Evolutionary conservation across 2,797 vertebrate species (phyloP).

Genomic region (Sebastolobus altivelis): DNA sequence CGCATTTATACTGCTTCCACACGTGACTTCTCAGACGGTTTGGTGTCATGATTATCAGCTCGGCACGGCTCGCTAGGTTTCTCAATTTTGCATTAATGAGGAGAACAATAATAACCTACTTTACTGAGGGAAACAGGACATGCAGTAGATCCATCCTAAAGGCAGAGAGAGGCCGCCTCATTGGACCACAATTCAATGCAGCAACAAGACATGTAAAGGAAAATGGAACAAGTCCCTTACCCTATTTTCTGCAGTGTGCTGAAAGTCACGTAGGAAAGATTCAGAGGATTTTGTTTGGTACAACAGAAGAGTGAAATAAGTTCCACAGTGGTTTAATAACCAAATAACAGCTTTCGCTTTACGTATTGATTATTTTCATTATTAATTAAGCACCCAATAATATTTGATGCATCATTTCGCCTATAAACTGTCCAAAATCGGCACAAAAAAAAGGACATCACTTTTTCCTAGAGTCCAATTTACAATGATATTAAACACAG

Average conservation of each 20-base stretch:
- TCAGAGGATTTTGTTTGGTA: background rate
- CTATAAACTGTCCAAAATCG: too few relatives aligned
- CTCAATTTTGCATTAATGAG: background rate
- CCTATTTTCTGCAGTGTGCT: constrained; percentile 1
- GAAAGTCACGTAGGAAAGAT: background rate
- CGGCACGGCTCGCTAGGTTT: too few relatives aligned
- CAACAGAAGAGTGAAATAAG: background rate
- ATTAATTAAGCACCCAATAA: too few relatives aligned
- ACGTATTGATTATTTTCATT: background rate
- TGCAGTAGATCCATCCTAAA: background rate
- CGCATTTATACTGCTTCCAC: too few relatives aligned
- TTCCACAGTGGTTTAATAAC: background rate
- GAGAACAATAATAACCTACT: background rate
- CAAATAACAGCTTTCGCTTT: background rate
- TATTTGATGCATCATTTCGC: too few relatives aligned
- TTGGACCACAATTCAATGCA: background rate
- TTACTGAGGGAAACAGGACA: background rate
- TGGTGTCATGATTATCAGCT: background rate
- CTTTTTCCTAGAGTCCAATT: background rate
- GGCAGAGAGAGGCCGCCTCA: background rate
- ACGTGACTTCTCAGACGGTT: background rate
- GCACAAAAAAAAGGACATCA: background rate
- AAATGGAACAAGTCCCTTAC: background rate
- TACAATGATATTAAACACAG: background rate
- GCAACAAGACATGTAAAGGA: background rate